Evolutionary conservation across 1,140 invertebrate species (phyloP), one percentile per base, ranked within the genome.

Genomic region (Scylla paramamosain): DNA sequence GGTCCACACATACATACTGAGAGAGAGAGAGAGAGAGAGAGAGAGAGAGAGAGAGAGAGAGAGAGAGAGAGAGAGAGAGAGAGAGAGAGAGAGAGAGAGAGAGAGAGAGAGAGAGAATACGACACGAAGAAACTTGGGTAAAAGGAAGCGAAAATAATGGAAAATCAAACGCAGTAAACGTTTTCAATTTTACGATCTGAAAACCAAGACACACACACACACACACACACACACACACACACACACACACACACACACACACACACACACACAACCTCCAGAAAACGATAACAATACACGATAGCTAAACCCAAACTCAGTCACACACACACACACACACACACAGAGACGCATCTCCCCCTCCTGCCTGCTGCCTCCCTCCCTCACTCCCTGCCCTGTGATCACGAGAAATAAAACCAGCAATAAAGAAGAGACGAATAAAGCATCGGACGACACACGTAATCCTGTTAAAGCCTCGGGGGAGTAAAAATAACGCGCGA

Each of bases 221-320:
- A 84, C 83, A 84, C 83, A 84, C 83, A 28, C 83, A 84, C 77
- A 82, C 77, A 82, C 77, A 25, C 77, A 39, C 39, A 39, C 39
- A 39, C 39, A 39, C 39, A 84, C 83, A 84, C 83, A 84, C 83
- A 84, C 83, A 84, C 83, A 84, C 83, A 28, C 83, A 84, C 77
- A 82, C 77, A 82, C 77, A 25, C 77, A 39, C 39, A 39, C 39
- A 39, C 39, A 39, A n/a, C n/a, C n/a, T n/a, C 6, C 39, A 59
- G 20, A 59, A 59, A 59, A 59, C 52, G 52, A 59, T 59, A 59
- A 59, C 52, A 59, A 12, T 16, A 12, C 52, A 59, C 52, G 52
- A 59, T 59, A 59, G 20, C 39, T 59, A 84, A 1, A 84, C 14
- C n/a, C 83, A 84, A 12, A 84, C 83, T 20, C 83, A 84, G 12